These are phyloP conservation scores for Scaeva pyrastri DNA, from an alignment of 2,888 invertebrate species.

Conservation along the genomic window DNA sequence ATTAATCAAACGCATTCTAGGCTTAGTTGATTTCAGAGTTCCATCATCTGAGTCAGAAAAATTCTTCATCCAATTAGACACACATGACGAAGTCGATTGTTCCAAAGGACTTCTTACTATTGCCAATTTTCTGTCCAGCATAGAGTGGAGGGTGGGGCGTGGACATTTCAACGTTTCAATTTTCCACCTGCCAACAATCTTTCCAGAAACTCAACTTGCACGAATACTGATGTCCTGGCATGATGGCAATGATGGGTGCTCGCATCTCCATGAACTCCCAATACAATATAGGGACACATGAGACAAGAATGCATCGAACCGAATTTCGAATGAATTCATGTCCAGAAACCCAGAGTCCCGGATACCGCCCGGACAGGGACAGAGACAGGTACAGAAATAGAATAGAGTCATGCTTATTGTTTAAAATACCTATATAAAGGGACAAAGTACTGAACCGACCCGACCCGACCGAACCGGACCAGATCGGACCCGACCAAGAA, in stretches of 20 bases:
- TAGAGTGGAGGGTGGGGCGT: no score
- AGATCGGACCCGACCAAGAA: not conserved
- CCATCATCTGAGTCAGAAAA: not conserved
- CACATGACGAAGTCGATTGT: constrained; percentile 25
- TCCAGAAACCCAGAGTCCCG: not conserved
- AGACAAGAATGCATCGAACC: constrained; percentile 35
- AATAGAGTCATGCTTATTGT: constrained; percentile 43
- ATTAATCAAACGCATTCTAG: constrained; percentile 2
- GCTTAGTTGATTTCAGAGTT: not conserved
- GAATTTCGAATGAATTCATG: constrained; percentile 20
- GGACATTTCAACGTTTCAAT: constrained; percentile 48
- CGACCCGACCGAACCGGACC: not conserved
- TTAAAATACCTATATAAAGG: constrained; percentile 42
- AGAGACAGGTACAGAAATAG: no score
- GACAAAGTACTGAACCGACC: not conserved
- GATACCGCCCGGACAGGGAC: not conserved
- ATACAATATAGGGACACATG: constrained; percentile 13
- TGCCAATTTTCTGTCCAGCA: constrained; percentile 33
- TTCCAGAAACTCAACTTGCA: not conserved
- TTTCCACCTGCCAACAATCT: constrained; percentile 31
- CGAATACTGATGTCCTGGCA: no score
- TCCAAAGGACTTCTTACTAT: constrained; percentile 18
- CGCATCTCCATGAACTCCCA: constrained; percentile 15
- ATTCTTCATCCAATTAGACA: constrained; percentile 33
- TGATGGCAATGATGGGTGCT: not conserved